Conservation (phyloP, 2,888 invertebrate genomes). For the Neoitamus cyanurus region DNA sequence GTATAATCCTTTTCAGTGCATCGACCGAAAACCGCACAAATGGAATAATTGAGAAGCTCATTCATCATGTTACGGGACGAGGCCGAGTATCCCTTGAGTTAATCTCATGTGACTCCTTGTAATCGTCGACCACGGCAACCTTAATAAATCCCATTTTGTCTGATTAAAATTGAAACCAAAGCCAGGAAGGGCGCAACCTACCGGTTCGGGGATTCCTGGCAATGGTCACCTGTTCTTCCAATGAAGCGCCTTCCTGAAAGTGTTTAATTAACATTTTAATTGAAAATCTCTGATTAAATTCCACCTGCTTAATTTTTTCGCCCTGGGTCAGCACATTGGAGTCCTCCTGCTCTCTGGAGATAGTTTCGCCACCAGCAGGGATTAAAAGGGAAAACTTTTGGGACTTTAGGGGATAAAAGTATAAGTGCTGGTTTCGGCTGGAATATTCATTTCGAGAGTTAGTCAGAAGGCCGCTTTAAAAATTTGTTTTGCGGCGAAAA, state of each 20-base stretch:
- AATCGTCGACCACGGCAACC: constrained; percentile 12
- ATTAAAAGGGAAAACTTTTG: background rate
- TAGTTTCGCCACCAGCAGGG: background rate
- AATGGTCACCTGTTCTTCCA: constrained; percentile 17
- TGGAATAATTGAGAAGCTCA: constrained; percentile 7
- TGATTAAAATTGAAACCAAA: constrained; percentile 37
- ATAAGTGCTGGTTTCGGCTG: background rate
- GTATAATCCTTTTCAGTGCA: background rate
- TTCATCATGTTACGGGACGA: background rate
- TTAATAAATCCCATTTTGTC: constrained; percentile 35
- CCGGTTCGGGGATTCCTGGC: background rate
- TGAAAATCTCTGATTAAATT: constrained; percentile 41
- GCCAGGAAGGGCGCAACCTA: background rate
- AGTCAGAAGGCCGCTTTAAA: background rate
- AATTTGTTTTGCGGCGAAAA: background rate
- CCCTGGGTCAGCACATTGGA: background rate
- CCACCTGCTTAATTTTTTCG: background rate
- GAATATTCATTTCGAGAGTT: background rate
- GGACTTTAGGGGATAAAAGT: background rate
- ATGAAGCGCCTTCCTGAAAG: constrained; percentile 7
- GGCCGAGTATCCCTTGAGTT: background rate
- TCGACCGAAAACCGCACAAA: background rate
- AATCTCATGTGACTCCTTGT: constrained; percentile 35
- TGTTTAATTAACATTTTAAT: constrained; percentile 40
- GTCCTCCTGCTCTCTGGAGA: background rate